A percentile compares a stretch with the other conserved stretches of the same genome.
Evolutionary conservation across 2,797 vertebrate genomes (phyloP).

Genomic region (Cyprinodon diabolis): DNA sequence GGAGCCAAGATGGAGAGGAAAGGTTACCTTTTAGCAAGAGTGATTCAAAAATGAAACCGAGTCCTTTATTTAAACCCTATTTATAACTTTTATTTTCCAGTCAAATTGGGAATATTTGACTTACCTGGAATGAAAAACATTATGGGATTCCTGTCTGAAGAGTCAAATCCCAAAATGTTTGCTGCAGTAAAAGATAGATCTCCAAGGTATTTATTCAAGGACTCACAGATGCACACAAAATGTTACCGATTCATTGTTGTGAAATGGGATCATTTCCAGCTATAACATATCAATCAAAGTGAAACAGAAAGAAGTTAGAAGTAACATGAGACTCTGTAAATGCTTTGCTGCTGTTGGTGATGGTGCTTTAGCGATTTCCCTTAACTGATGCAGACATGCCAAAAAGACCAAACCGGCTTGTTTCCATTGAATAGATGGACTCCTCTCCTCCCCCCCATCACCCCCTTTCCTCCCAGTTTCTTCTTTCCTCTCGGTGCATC

Average conservation of each 20-base stretch:
- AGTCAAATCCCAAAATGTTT: neutral
- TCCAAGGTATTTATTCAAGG: neutral
- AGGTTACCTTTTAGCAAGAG: neutral
- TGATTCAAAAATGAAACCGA: neutral
- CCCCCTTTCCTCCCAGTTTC: slow-evolving; percentile 66
- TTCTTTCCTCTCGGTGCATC: slow-evolving; percentile 73
- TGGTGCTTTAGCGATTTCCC: slow-evolving; percentile 53
- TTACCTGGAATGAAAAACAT: neutral
- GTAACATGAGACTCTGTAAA: neutral
- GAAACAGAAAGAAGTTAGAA: neutral
- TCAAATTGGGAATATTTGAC: neutral
- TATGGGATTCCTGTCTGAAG: neutral
- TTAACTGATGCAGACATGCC: slow-evolving; percentile 56
- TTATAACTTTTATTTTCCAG: too few relatives aligned
- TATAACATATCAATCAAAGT: neutral
- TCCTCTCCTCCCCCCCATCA: slow-evolving; percentile 37
- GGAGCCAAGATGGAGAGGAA: neutral
- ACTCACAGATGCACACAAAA: neutral
- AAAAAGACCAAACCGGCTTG: slow-evolving; percentile 52
- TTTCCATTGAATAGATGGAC: slow-evolving; percentile 40
- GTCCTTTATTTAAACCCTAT: neutral
- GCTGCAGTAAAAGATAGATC: neutral
- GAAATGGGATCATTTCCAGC: neutral
- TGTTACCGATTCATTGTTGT: neutral
- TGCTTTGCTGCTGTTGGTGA: slow-evolving; percentile 48